A percentile compares a stretch with the other conserved stretches of the same genome.
Conservation (phyloP, 2,797 vertebrate species). For the Malacoctenus gilli region DNA sequence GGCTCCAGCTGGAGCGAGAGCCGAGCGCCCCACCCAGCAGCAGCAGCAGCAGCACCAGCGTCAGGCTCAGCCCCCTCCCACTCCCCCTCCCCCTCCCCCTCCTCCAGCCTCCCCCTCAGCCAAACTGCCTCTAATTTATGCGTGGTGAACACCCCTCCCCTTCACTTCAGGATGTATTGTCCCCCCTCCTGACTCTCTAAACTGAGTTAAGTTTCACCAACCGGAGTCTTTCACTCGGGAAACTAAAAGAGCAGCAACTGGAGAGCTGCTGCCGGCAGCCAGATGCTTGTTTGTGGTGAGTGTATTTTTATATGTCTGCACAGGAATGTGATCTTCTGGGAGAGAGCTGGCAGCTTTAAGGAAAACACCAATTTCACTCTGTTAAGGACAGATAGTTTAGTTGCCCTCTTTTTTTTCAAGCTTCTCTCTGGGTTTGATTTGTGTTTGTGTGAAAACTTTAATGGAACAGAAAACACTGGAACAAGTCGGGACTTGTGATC, state of each 20-base stretch:
- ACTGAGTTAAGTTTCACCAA: conserved; percentile 65
- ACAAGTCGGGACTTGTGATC: conserved; percentile 26
- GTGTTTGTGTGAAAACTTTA: neutral
- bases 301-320: conserved; percentile 60
- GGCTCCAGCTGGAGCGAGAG: conserved; percentile 63
- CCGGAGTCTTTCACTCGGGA: conserved; percentile 40
- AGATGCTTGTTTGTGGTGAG: conserved; percentile 73
- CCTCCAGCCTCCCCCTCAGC: conserved; percentile 12
- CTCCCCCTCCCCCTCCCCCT: conserved; percentile 20
- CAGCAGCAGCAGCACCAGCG: conserved; percentile 50
- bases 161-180: conserved; percentile 74
- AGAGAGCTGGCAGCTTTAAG: conserved; percentile 21
- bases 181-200: conserved; percentile 60
- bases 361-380: neutral
- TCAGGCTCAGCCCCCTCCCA: conserved; percentile 8
- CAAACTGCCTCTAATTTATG: conserved; percentile 60
- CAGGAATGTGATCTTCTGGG: conserved; percentile 44
- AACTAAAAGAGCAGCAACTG: conserved; percentile 42
- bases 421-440: neutral
- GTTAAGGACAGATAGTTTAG: neutral
- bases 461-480: conserved; percentile 4
- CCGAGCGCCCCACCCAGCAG: conserved; percentile 69
- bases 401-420: neutral
- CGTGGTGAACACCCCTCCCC: conserved; percentile 58
- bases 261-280: conserved; percentile 47